Evolutionary conservation across 2,888 invertebrate genomes (phyloP), one percentile per base, ranked within the genome.

Genomic region (Pimpla rufipes): DNA sequence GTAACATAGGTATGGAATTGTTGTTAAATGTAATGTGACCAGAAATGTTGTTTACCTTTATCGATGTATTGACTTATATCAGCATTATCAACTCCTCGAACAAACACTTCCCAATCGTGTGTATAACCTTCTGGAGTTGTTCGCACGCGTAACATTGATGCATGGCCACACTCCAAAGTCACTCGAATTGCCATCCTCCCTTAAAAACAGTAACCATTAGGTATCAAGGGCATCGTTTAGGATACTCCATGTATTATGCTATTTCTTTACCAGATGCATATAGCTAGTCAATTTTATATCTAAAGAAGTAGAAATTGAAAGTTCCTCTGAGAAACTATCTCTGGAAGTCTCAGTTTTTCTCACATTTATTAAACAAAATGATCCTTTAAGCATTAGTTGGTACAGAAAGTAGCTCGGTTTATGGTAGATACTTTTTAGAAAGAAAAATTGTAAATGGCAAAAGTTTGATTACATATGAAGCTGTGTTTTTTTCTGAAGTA

Each of bases 51-150:
- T 13, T 21, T 89, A 92, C 92, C 92, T 95, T 97, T 98, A 83
- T 99, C 98, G 78, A 99, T 96, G 94, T 97, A 99, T 92, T 97
- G 96, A 90, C 97, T 96, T 89, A 99, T 97, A 91, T 97, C 97
- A 87, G 97, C 96, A 88, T 97, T 96, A 91, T 98, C 98, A 87
- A 96, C 96, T 75, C 98, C 98, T 90, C 97, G 95, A 23, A 99
- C 98, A 94, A 97, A 99, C 74, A 99, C 96, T 93, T 98, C 97
- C 99, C 99, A 99, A 93, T 99, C 99, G 94, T 99, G 99, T 88
- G 99, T 99, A 93, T 97, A 98, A 64, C 98, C 98, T 93, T 98
- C 97, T 23, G 96, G 95, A 13, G 98, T 98, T 89, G 96, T 96
- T 92, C 97, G 97, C 74, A 96, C 95, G 90, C 97, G 96, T 88